phyloP scores from a whole-genome alignment of 2,113 vertebrate species.

The Rhinoderma darwinii region DNA sequence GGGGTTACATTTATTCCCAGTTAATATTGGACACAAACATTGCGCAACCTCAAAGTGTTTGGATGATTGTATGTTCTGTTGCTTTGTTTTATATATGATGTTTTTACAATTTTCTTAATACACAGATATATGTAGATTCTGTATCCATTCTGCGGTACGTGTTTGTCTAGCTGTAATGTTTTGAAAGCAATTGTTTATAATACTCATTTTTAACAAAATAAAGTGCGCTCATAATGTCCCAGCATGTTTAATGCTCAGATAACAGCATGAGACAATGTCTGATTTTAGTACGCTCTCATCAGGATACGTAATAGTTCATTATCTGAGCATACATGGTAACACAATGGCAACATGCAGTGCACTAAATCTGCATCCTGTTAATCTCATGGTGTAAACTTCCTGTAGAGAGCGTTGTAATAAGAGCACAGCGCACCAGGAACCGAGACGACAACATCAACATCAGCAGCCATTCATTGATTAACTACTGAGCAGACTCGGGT shows the following conservation, averaged over 20 bases:
- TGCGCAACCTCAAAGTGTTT: neutral
- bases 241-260: constrained; percentile 51
- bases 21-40: neutral
- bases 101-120: neutral
- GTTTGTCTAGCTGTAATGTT: constrained; percentile 17
- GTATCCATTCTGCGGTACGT: neutral
- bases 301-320: constrained; percentile 33
- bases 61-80: neutral
- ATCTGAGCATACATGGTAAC: constrained; percentile 40
- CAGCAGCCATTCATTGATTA: neutral
- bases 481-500: neutral
- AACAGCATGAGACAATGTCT: constrained; percentile 37
- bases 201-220: constrained; percentile 40
- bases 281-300: constrained; percentile 41
- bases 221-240: constrained; percentile 46
- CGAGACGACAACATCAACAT: neutral
- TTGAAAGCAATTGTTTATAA: constrained; percentile 27
- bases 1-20: too few species aligned
- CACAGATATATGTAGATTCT: neutral
- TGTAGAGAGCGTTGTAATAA: neutral
- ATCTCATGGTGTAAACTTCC: constrained; percentile 4
- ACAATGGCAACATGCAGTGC: constrained; percentile 3
- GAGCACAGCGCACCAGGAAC: neutral
- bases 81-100: neutral
- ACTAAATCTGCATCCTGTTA: constrained; percentile 30